These are phyloP conservation scores for Lucilia cuprina DNA, from an alignment of 1,140 invertebrate genomes.

Conservation along the genomic window DNA sequence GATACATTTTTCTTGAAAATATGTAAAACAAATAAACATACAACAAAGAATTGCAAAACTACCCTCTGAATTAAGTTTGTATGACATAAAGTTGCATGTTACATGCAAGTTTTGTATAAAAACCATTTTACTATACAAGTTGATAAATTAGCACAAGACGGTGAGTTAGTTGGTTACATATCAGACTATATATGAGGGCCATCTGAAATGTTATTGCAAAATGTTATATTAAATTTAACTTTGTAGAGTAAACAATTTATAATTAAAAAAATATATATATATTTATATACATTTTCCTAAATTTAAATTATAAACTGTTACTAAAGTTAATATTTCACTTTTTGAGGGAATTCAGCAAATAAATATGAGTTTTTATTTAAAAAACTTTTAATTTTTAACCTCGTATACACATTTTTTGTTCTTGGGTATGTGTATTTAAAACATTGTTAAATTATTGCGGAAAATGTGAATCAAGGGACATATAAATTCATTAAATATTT, in stretches of 20 bases:
- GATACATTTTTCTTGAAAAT: not conserved
- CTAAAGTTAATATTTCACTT: no score
- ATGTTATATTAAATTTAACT: no score
- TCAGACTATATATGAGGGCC: no score
- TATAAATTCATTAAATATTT: not conserved
- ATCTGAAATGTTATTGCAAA: no score
- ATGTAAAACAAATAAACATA: not conserved
- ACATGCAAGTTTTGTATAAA: conserved; percentile 12
- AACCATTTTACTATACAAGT: not conserved
- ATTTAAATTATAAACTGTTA: no score
- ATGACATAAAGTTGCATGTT: conserved; percentile 5
- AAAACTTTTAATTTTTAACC: no score
- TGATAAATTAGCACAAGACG: not conserved
- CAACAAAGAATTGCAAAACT: conserved; percentile 4
- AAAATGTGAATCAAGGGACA: conserved; percentile 16
- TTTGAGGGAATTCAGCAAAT: no score
- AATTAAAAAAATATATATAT: no score
- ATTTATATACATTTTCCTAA: no score
- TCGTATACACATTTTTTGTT: not conserved
- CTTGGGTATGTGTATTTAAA: not conserved
- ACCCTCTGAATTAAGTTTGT: not conserved
- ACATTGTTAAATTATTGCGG: not conserved
- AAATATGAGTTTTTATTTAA: no score
- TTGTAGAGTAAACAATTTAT: no score
- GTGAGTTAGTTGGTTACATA: not conserved